Evolutionary conservation across 1,140 invertebrate genomes (phyloP).

Genomic region (Drosophila neocordata): DNA sequence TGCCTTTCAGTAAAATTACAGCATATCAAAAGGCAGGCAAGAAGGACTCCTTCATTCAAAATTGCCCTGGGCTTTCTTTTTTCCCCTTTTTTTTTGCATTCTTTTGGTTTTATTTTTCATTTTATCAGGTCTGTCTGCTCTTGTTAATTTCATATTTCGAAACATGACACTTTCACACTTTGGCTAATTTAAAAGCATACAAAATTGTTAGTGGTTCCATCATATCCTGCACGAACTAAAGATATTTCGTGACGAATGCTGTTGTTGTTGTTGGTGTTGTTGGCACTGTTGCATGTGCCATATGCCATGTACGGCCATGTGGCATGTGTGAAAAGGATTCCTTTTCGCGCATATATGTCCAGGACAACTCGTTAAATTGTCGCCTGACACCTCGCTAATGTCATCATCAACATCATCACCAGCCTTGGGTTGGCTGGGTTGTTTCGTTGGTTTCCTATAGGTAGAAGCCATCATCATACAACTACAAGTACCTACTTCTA

Average conservation of each 20-base stretch:
- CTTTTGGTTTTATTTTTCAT: too few relatives aligned
- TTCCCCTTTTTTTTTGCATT: background rate
- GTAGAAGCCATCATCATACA: constrained; percentile 8
- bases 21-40: constrained; percentile 44
- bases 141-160: constrained; percentile 78
- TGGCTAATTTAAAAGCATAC: constrained; percentile 79
- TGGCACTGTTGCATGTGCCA: constrained; percentile 59
- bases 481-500: background rate
- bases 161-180: constrained; percentile 79
- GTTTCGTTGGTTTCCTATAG: constrained; percentile 11
- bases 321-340: constrained; percentile 39
- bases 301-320: constrained; percentile 38
- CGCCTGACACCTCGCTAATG: constrained; percentile 78
- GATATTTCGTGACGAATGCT: constrained; percentile 71
- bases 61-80: constrained; percentile 9
- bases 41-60: constrained; percentile 4
- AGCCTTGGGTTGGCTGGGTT: constrained; percentile 7
- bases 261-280: constrained; percentile 39
- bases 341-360: constrained; percentile 60
- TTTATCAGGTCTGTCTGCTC: constrained; percentile 4
- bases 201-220: constrained; percentile 55
- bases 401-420: constrained; percentile 58
- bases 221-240: constrained; percentile 48
- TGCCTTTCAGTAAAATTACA: constrained; percentile 59
- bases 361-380: constrained; percentile 71